Base-by-base conservation (phyloP, 2,888 invertebrate genomes). In the Emmelina monodactyla region DNA sequence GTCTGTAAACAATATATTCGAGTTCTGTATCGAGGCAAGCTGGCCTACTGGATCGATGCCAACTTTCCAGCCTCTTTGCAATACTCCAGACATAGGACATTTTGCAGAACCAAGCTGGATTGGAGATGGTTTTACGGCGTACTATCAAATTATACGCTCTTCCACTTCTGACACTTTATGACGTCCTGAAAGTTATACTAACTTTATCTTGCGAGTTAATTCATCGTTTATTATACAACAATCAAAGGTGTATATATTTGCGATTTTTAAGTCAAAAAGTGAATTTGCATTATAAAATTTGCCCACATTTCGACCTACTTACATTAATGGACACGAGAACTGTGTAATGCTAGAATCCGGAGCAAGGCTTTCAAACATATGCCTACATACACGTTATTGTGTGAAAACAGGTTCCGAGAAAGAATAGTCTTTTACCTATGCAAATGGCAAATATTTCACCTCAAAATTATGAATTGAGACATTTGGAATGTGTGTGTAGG, bases 31-130 rank as follows among this genome's bases (percentile, higher is more conserved):
- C 14, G 12, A 3, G 12, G 29, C 29, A 9, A 25, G 44, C 19
- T 49, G n/a, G n/a, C n/a, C n/a, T n/a, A n/a, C n/a, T 72, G 76
- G 76, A 65, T 29, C 30, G 14, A 28, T 30, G 66, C 76, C 78
- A 73, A 66, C 57, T 65, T 72, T 68, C 65, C 25, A n/a, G 9
- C n/a, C 25, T n/a, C 25, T 25, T 11, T 25, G 25, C 25, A 10
- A 25, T 25, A 25, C 25, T 25, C 25, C 25, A 25, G 25, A 25
- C 25, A 10, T 25, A n/a, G 25, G 25, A n/a, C n/a, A n/a, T n/a
- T n/a, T n/a, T n/a, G n/a, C n/a, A n/a, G n/a, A n/a, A n/a, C n/a
- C n/a, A n/a, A n/a, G n/a, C n/a, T n/a, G n/a, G n/a, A n/a, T n/a
- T n/a, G n/a, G n/a, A n/a, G n/a, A n/a, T n/a, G n/a, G n/a, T n/a